These are phyloP conservation scores for Nasonia giraulti DNA, from an alignment of 1,140 invertebrate species.

Conservation along the genomic window DNA sequence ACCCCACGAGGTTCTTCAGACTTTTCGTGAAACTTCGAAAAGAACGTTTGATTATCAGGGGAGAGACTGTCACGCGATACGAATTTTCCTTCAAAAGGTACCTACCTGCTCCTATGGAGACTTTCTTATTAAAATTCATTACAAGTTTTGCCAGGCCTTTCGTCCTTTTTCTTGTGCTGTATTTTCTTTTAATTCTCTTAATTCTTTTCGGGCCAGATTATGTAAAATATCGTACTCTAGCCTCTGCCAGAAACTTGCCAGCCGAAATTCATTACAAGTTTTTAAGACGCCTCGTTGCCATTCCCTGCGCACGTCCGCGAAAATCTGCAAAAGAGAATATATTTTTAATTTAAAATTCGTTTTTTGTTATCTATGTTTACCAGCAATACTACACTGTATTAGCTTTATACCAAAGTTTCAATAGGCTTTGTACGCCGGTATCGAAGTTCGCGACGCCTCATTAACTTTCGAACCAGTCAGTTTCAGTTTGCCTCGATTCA, in stretches of 20 bases:
- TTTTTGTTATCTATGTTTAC: background rate
- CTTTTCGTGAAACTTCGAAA: slow-evolving; percentile 39
- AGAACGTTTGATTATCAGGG: slow-evolving; percentile 45
- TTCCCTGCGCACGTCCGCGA: background rate
- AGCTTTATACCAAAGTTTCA: background rate
- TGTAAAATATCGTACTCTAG: slow-evolving; percentile 42
- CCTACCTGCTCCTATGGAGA: slow-evolving; percentile 16
- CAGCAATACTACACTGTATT: too few species aligned
- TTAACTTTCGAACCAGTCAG: background rate
- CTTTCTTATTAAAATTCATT: slow-evolving; percentile 49
- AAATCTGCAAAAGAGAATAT: background rate
- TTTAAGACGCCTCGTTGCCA: slow-evolving; percentile 6
- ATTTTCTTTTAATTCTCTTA: slow-evolving; percentile 8
- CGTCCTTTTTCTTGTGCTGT: background rate
- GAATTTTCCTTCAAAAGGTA: slow-evolving; percentile 36
- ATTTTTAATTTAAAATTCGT: background rate
- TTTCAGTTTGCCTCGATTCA: background rate
- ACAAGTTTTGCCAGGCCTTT: slow-evolving; percentile 49
- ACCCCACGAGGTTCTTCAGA: slow-evolving; percentile 35
- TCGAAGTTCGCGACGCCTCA: background rate
- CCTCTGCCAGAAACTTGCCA: slow-evolving; percentile 55
- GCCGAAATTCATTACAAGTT: slow-evolving; percentile 55
- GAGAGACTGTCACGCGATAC: slow-evolving; percentile 20
- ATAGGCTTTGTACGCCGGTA: background rate
- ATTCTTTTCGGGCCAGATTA: slow-evolving; percentile 34